Evolutionary conservation across 2,797 vertebrate species (phyloP).

Genomic region (Aotus griseimembra): DNA sequence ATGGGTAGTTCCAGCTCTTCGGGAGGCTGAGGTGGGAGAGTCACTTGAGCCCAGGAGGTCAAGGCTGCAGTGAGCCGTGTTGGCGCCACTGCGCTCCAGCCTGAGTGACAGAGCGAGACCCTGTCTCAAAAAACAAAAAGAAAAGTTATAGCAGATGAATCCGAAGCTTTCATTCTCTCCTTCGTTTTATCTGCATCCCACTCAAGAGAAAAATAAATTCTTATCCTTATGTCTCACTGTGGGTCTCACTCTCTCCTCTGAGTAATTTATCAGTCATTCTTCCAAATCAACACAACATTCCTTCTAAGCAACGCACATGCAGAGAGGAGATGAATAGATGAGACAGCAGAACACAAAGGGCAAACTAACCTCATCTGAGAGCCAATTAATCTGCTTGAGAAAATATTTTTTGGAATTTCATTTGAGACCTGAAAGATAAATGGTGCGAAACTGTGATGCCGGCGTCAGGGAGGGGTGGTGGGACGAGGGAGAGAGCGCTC

Average conservation of each 20-base stretch:
- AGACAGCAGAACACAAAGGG: neutral
- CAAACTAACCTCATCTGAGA: conserved; percentile 27
- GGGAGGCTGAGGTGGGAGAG: neutral
- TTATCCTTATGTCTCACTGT: neutral
- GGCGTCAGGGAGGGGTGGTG: neutral
- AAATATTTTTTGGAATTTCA: neutral
- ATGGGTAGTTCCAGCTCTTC: neutral
- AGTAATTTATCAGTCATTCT: conserved; percentile 39
- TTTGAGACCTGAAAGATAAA: conserved; percentile 20
- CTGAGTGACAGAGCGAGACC: too few species aligned
- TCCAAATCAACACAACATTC: conserved; percentile 31
- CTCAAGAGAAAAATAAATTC: conserved; percentile 14
- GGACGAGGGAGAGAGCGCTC: neutral
- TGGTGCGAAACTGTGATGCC: neutral
- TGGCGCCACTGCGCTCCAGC: too few species aligned
- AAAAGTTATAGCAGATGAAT: neutral
- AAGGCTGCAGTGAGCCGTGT: neutral
- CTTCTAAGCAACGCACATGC: neutral
- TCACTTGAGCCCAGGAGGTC: neutral
- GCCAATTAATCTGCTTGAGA: neutral
- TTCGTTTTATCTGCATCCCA: neutral
- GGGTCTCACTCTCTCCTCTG: neutral
- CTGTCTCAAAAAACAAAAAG: neutral
- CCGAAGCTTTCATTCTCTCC: neutral
- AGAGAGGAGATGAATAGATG: neutral